These are phyloP conservation scores for Lithophane socia DNA, from an alignment of 2,888 invertebrate species.

Conservation along the genomic window DNA sequence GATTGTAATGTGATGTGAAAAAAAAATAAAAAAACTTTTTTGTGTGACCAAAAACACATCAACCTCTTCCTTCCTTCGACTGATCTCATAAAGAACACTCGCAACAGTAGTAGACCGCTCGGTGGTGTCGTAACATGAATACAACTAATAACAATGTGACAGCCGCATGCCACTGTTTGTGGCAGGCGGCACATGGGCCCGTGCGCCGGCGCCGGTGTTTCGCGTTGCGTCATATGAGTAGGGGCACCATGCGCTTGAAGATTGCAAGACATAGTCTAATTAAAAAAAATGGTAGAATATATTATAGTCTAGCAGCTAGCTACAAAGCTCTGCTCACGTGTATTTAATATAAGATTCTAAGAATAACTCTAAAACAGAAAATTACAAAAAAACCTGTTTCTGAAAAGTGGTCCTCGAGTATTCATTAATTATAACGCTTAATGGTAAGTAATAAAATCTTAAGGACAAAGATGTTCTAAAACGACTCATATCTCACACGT, in stretches of 20 bases:
- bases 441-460: neutral
- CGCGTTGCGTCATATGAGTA: constrained; percentile 58
- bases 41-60: neutral
- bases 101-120: constrained; percentile 14
- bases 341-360: neutral
- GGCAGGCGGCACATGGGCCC: no score
- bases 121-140: constrained; percentile 58
- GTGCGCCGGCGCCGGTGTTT: constrained; percentile 63
- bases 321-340: neutral
- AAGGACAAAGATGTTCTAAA: neutral
- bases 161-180: constrained; percentile 63
- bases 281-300: neutral
- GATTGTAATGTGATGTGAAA: no score
- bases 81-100: constrained; percentile 14
- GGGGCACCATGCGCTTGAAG: constrained; percentile 16
- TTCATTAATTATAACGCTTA: neutral
- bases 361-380: neutral
- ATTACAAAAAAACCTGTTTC: neutral
- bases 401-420: neutral
- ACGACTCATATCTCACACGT: neutral
- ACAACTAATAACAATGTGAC: constrained; percentile 67
- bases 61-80: neutral
- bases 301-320: neutral
- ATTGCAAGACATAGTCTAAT: neutral
- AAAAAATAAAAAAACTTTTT: neutral